phyloP scores from a whole-genome alignment of 2,888 invertebrate genomes.

The Agrotis clavis region DNA sequence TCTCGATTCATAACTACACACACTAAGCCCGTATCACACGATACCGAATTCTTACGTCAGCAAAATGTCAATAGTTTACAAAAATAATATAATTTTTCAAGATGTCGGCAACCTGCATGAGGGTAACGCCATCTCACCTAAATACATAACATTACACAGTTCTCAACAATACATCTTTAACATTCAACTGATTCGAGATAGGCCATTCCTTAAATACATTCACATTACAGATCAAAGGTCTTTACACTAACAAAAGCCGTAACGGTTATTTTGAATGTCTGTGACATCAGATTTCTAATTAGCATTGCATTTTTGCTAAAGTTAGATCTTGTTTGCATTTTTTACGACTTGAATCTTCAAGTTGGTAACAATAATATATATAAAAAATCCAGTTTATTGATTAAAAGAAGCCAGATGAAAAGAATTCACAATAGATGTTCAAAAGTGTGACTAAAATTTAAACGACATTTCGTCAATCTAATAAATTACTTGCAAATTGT shows the following conservation, averaged over 20 bases:
- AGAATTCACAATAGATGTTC: slow-evolving; percentile 21
- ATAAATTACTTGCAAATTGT: slow-evolving; percentile 41
- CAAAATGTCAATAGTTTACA: slow-evolving; percentile 41
- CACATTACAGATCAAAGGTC: slow-evolving; percentile 57
- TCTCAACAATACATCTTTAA: slow-evolving; percentile 73
- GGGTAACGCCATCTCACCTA: slow-evolving; percentile 79
- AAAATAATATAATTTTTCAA: slow-evolving; percentile 56
- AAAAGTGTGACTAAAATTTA: slow-evolving; percentile 33
- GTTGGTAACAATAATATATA: neutral
- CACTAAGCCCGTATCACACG: slow-evolving; percentile 17
- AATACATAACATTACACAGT: slow-evolving; percentile 79
- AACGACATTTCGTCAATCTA: slow-evolving; percentile 29
- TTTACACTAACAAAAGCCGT: slow-evolving; percentile 45
- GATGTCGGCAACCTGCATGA: slow-evolving; percentile 76
- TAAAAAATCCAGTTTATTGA: slow-evolving; percentile 19
- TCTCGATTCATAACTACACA: slow-evolving; percentile 23
- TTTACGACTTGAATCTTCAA: slow-evolving; percentile 8
- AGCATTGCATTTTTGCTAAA: slow-evolving; percentile 40
- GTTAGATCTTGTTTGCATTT: slow-evolving; percentile 12
- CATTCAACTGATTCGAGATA: slow-evolving; percentile 76
- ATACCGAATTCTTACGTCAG: slow-evolving; percentile 43
- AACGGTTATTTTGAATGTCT: slow-evolving; percentile 47
- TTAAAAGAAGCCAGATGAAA: slow-evolving; percentile 19
- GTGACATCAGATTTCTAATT: slow-evolving; percentile 35
- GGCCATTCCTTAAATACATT: slow-evolving; percentile 60